Conservation (phyloP, 2,113 vertebrate species). For the Oreochromis niloticus region DNA sequence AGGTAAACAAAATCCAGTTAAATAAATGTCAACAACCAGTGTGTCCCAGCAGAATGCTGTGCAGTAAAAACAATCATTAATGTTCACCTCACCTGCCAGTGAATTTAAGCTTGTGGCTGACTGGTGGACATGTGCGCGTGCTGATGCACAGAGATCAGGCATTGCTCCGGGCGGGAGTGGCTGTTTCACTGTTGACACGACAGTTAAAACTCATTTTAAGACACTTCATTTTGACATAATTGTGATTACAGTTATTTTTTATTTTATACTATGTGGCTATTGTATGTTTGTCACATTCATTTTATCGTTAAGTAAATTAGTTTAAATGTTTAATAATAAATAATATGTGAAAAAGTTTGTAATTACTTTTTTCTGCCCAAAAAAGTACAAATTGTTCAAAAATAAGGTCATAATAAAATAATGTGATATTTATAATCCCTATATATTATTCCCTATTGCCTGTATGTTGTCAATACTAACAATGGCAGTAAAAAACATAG, state of each 20-base stretch:
- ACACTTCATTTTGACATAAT: background rate
- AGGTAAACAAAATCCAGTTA: background rate
- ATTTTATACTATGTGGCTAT: background rate
- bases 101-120: background rate
- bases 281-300: accelerated
- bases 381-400: background rate
- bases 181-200: background rate
- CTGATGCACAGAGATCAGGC: background rate
- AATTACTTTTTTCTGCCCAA: background rate
- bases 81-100: background rate
- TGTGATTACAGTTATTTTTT: background rate
- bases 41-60: background rate
- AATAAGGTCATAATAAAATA: background rate
- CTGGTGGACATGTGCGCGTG: accelerated
- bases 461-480: background rate
- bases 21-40: background rate
- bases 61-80: background rate
- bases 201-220: background rate
- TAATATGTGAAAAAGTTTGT: background rate
- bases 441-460: background rate
- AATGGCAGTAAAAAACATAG: background rate
- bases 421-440: background rate
- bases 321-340: background rate
- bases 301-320: accelerated
- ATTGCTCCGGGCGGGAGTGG: accelerated